phyloP scores from a whole-genome alignment of 2,797 vertebrate species.

The Mormyrus hasselquistii region DNA sequence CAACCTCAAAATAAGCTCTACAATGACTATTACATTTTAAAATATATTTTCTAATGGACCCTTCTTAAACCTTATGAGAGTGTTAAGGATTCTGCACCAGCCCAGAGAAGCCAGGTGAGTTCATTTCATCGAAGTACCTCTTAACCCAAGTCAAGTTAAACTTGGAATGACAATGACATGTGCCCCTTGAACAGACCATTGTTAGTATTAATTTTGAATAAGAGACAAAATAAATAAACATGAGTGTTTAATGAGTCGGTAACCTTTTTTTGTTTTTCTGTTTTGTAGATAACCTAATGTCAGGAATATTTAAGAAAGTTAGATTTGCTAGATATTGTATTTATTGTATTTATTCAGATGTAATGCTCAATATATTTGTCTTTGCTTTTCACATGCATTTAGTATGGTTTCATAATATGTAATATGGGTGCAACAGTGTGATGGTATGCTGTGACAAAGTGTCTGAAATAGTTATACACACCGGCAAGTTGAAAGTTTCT shows the following conservation, averaged over 20 bases:
- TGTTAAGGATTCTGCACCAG: neutral
- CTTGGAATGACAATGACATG: neutral
- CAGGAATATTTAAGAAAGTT: neutral
- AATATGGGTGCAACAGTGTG: neutral
- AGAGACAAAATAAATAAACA: constrained; percentile 13
- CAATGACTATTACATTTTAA: neutral
- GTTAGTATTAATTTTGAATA: constrained; percentile 2
- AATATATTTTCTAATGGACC: neutral
- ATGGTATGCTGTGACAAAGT: neutral
- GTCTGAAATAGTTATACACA: neutral
- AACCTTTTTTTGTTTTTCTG: constrained; percentile 38
- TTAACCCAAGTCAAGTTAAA: neutral
- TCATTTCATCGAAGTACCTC: neutral
- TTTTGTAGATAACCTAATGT: constrained; percentile 26
- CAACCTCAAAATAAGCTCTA: neutral
- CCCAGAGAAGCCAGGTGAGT: neutral
- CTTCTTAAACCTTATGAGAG: neutral
- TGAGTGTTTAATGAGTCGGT: neutral
- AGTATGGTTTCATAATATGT: neutral
- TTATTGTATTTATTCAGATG: neutral
- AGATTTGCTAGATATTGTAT: neutral
- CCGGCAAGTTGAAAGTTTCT: neutral
- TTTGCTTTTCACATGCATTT: neutral
- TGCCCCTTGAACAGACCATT: neutral
- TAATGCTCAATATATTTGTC: neutral